Percentiles rank a stretch among this genome's conserved stretches.
Conservation (phyloP, 1,140 invertebrate species). For the Drosophila obscura region DNA sequence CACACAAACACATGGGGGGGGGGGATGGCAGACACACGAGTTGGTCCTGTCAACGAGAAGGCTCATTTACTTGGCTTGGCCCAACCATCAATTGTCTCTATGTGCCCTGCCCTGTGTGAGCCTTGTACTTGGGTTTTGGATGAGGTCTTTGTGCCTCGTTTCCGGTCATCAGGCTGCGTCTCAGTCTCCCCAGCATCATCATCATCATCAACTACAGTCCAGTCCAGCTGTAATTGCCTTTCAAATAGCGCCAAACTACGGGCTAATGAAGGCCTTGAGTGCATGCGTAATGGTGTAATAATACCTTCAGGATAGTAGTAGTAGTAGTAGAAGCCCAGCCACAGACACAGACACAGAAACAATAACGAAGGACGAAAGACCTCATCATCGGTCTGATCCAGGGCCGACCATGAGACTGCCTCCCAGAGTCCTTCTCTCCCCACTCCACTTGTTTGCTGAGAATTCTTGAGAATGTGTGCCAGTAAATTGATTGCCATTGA, state of each 20-base stretch:
- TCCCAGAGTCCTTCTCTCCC: no score
- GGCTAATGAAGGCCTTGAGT: constrained; percentile 79
- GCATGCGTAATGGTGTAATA: constrained; percentile 81
- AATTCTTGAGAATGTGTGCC: constrained; percentile 37
- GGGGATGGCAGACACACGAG: constrained; percentile 16
- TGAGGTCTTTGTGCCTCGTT: constrained; percentile 45
- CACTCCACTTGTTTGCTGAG: constrained; percentile 52
- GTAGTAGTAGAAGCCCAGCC: constrained; percentile 11
- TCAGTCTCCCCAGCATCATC: constrained; percentile 13
- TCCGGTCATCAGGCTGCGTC: constrained; percentile 57
- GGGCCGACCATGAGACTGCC: constrained; percentile 13
- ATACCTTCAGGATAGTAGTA: constrained; percentile 61
- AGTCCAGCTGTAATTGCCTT: constrained; percentile 66
- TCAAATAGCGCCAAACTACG: constrained; percentile 77
- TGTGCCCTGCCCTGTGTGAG: not conserved
- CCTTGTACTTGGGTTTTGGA: constrained; percentile 2
- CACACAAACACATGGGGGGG: not conserved
- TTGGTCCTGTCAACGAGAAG: constrained; percentile 56
- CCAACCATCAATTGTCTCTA: constrained; percentile 52
- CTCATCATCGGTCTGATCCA: constrained; percentile 43
- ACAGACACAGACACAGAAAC: constrained; percentile 19
- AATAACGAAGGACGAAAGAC: constrained; percentile 19
- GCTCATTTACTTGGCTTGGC: constrained; percentile 47
- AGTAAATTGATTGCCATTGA: constrained; percentile 51
- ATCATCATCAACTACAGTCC: constrained; percentile 7